phyloP scores from a whole-genome alignment of 2,888 invertebrate species.

The Epiperipatus broadwayi region DNA sequence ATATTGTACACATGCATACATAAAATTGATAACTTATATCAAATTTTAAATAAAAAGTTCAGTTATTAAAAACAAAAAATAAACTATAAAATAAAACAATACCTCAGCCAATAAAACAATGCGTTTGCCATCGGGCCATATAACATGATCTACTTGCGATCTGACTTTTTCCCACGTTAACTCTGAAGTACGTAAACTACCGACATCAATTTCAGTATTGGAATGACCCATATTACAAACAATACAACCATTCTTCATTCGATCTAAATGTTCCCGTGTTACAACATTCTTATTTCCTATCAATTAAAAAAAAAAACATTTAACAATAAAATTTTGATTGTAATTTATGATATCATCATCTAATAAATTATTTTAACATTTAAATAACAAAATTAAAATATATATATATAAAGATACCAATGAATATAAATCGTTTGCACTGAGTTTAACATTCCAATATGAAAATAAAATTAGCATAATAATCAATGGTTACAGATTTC shows the following conservation, averaged over 20 bases:
- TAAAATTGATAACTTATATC: too few relatives aligned
- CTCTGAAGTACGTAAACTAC: slow-evolving; percentile 74
- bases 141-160: slow-evolving; percentile 93
- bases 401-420: too few relatives aligned
- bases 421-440: too few relatives aligned
- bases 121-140: slow-evolving; percentile 91
- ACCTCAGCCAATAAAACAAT: slow-evolving; percentile 72
- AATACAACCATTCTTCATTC: slow-evolving; percentile 85
- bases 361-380: not conserved
- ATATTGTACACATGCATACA: too few relatives aligned
- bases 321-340: not conserved
- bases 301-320: slow-evolving; percentile 5
- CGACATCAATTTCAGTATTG: slow-evolving; percentile 85
- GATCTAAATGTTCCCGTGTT: slow-evolving; percentile 81
- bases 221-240: slow-evolving; percentile 95
- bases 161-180: slow-evolving; percentile 91
- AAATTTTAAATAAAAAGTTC: slow-evolving; percentile 11
- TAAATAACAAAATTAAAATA: too few relatives aligned
- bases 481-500: too few relatives aligned
- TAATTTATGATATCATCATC: not conserved
- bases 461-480: too few relatives aligned
- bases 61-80: too few relatives aligned
- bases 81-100: too few relatives aligned
- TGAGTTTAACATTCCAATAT: too few relatives aligned
- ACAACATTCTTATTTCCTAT: slow-evolving; percentile 80